Evolutionary conservation across 2,888 invertebrate genomes (phyloP).

Genomic region (Drosophila yooni): DNA sequence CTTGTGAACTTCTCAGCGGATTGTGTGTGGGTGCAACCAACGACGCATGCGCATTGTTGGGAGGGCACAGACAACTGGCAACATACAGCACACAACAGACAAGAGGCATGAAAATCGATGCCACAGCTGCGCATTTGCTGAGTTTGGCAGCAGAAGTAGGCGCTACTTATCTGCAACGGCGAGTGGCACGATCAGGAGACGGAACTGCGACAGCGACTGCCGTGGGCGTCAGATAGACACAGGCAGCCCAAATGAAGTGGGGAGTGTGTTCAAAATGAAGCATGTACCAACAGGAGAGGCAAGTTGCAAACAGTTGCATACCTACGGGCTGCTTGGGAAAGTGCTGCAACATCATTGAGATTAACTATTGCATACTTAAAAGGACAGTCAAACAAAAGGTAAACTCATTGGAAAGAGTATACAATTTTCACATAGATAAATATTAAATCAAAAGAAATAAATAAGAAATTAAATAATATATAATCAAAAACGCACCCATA

Average conservation of each 20-base stretch:
- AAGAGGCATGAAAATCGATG: slow-evolving; percentile 17
- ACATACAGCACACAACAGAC: slow-evolving; percentile 1
- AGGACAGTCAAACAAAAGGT: neutral
- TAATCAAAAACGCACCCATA: neutral
- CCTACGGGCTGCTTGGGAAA: slow-evolving; percentile 19
- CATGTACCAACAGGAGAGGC: slow-evolving; percentile 12
- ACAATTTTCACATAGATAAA: neutral
- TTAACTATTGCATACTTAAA: slow-evolving; percentile 38
- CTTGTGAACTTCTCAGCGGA: slow-evolving; percentile 53
- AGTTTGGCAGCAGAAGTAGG: slow-evolving; percentile 32
- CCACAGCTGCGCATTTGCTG: slow-evolving; percentile 50
- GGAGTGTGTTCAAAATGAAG: slow-evolving; percentile 1
- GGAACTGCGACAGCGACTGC: slow-evolving; percentile 23
- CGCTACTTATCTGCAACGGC: slow-evolving; percentile 64
- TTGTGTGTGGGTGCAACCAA: slow-evolving; percentile 59
- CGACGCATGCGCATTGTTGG: slow-evolving; percentile 38
- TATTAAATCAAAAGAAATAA: neutral
- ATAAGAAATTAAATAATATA: no score
- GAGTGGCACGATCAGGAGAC: slow-evolving; percentile 67
- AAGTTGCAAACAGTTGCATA: slow-evolving; percentile 30
- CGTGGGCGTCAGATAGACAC: slow-evolving; percentile 37
- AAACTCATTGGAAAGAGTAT: neutral
- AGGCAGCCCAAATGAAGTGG: neutral
- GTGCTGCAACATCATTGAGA: neutral
- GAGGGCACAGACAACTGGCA: slow-evolving; percentile 33